Evolutionary conservation across 2,797 vertebrate genomes (phyloP).

Genomic region (Schizopygopsis malacanthus): DNA sequence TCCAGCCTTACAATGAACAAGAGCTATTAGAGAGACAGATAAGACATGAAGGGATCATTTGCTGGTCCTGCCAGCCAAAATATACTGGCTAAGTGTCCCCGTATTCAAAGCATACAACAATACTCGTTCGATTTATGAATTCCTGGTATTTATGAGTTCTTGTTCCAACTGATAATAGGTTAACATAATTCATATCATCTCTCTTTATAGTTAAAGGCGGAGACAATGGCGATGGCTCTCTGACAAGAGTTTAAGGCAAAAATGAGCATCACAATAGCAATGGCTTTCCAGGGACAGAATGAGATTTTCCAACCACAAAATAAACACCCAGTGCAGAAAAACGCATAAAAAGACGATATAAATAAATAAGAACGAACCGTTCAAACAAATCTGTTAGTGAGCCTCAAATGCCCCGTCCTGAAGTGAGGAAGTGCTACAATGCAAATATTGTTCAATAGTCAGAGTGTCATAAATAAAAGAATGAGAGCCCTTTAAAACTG

Average conservation of each 20-base stretch:
- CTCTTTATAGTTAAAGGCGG: neutral
- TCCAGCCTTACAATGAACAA: conserved; percentile 29
- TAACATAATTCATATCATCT: conserved; percentile 15
- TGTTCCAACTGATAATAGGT: conserved; percentile 4
- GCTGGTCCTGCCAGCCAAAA: conserved; percentile 39
- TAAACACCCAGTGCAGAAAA: conserved; percentile 14
- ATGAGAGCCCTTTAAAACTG: conserved; percentile 13
- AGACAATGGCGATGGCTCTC: conserved; percentile 1
- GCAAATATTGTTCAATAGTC: conserved; percentile 73
- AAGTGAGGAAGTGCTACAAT: conserved; percentile 73
- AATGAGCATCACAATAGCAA: conserved; percentile 34
- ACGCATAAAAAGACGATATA: conserved; percentile 6
- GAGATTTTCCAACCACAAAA: conserved; percentile 33
- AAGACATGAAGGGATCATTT: conserved; percentile 40
- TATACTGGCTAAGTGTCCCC: conserved; percentile 29
- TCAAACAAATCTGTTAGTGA: conserved; percentile 65
- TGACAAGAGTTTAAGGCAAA: conserved; percentile 22
- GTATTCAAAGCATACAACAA: conserved; percentile 29
- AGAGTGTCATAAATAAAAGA: conserved; percentile 38
- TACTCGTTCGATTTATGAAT: conserved; percentile 23
- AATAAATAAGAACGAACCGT: conserved; percentile 44
- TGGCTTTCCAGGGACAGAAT: conserved; percentile 28
- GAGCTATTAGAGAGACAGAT: conserved; percentile 44
- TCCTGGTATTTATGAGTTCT: conserved; percentile 10
- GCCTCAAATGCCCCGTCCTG: conserved; percentile 72